phyloP scores from a whole-genome alignment of 2,888 invertebrate genomes.

The Yponomeuta cagnagella region DNA sequence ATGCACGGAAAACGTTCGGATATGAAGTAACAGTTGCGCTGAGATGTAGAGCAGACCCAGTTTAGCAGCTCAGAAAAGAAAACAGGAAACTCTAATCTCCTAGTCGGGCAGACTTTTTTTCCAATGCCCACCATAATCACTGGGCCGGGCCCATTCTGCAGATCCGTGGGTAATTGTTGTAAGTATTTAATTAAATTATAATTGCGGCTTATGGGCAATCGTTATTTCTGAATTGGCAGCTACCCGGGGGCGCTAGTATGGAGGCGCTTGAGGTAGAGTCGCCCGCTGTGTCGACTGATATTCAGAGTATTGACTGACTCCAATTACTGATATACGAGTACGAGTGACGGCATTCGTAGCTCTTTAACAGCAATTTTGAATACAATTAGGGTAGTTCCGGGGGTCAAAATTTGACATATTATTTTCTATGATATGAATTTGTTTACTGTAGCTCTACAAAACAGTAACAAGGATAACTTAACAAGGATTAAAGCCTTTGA shows the following conservation, averaged over 20 bases:
- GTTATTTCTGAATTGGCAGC: slow-evolving; percentile 66
- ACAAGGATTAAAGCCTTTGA: too few species aligned
- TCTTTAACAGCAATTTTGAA: not conserved
- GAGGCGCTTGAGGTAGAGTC: slow-evolving; percentile 66
- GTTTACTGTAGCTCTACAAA: too few species aligned
- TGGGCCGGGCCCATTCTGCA: slow-evolving; percentile 36
- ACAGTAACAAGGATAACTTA: too few species aligned
- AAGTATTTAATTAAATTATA: slow-evolving; percentile 60
- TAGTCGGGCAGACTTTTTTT: slow-evolving; percentile 14
- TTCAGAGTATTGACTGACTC: slow-evolving; percentile 15
- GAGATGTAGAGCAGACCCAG: not conserved
- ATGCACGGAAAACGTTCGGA: too few species aligned
- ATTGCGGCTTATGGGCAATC: slow-evolving; percentile 46
- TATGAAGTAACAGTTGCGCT: too few species aligned
- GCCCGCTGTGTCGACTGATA: slow-evolving; percentile 46
- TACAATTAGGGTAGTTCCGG: not conserved
- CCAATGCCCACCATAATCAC: slow-evolving; percentile 31
- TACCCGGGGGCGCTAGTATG: slow-evolving; percentile 61
- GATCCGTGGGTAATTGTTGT: slow-evolving; percentile 45
- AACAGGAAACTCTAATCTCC: slow-evolving; percentile 20
- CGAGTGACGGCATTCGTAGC: not conserved
- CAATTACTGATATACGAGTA: slow-evolving; percentile 11
- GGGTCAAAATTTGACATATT: too few species aligned
- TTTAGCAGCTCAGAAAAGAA: slow-evolving; percentile 14
- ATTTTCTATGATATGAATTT: too few species aligned